Evolutionary conservation across 1,140 invertebrate species (phyloP), one percentile per base, ranked within the genome.

Genomic region (Anastrepha obliqua): DNA sequence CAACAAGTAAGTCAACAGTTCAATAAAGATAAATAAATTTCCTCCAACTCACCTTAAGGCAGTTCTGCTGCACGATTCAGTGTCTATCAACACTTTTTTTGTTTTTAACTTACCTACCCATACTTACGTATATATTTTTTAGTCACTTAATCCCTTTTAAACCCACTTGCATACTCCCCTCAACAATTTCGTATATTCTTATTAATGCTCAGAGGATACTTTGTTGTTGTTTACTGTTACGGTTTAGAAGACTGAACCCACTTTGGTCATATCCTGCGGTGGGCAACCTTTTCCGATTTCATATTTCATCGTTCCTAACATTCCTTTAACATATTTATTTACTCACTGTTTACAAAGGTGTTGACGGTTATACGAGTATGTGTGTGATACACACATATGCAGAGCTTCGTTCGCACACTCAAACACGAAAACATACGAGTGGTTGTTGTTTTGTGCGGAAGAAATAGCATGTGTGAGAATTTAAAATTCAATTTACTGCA

Each of bases 1-100:
- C 70, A 74, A 74, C 70, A 74, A 74, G 70, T 74, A 74, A 47
- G 70, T 74, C 44, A 74, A 74, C 70, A 9, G 44, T 74, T 44
- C 15, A 74, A 74, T 74, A 47, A 74, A 42, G 39, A 74, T 74
- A 44, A 47, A 74, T 17, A 74, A 29, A 74, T 13, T 29, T 47
- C 11, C 44, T 17, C 42, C 44, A 47, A 11, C 44, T 44, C 70
- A 17, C 44, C 44, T 74, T 74, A 74, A 74, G 44, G 20, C 11
- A 74, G 70, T 47, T 42, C 15, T 44, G 13, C 17, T 4, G 11
- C 70, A 74, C 42, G 39, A 74, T 44, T 51, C 44, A 47, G 7
- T 74, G 70, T 47, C 70, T 74, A 74, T 74, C 70, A 47, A n/a
- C n/a, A 74, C n/a, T 74, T 74, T 42, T 42, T 47, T 74, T 47